Percentiles rank a stretch among this genome's conserved stretches.
Conservation (phyloP, 2,888 invertebrate species). For the Helleia helle region DNA sequence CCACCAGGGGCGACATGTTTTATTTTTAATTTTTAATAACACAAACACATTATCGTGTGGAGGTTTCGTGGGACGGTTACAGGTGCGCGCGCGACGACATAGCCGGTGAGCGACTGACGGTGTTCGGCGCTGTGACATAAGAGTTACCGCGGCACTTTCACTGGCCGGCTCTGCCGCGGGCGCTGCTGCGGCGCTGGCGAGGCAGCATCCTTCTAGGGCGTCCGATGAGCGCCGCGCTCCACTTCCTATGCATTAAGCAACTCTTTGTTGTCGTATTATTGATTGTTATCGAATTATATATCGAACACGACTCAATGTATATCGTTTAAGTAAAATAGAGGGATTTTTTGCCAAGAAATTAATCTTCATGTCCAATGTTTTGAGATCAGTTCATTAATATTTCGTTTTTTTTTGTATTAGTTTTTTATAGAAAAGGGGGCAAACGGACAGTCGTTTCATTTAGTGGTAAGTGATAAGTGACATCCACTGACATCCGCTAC, state of each 20-base stretch:
- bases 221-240: constrained; percentile 25
- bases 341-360: too few species aligned
- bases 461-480: too few species aligned
- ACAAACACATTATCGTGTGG: constrained; percentile 47
- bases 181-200: constrained; percentile 24
- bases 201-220: constrained; percentile 32
- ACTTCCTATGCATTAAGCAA: constrained; percentile 21
- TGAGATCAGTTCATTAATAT: too few species aligned
- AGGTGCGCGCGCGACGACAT: constrained; percentile 58
- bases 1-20: constrained; percentile 51
- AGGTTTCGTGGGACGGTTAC: constrained; percentile 24
- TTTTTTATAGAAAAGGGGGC: too few species aligned
- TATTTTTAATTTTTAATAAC: constrained; percentile 27
- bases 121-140: constrained; percentile 50
- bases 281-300: too few species aligned
- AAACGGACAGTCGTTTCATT: too few species aligned
- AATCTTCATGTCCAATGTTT: too few species aligned
- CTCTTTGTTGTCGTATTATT: too few species aligned
- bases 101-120: constrained; percentile 50
- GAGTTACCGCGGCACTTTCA: constrained; percentile 64
- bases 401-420: too few species aligned
- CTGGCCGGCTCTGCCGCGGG: constrained; percentile 35
- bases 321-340: too few species aligned
- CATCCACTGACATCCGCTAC: too few species aligned
- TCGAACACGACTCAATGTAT: too few species aligned